These are phyloP conservation scores for Rhagonycha fulva DNA, from an alignment of 2,888 invertebrate genomes.

Conservation along the genomic window DNA sequence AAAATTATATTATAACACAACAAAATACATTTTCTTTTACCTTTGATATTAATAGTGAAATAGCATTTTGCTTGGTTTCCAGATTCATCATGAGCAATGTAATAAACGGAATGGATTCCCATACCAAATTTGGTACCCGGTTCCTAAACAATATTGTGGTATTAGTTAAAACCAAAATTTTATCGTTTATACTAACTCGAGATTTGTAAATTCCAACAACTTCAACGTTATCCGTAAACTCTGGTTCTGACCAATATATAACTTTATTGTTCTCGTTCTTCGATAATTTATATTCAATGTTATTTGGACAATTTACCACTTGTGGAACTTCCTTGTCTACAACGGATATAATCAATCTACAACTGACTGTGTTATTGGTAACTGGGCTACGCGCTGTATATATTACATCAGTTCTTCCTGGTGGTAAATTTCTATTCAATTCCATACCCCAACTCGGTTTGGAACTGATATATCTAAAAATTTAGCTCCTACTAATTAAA, in stretches of 20 bases:
- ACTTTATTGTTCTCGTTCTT: constrained; percentile 60
- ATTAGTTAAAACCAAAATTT: neutral
- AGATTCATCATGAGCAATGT: constrained; percentile 66
- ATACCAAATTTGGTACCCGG: constrained; percentile 64
- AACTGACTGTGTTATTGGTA: constrained; percentile 60
- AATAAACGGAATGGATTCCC: constrained; percentile 66
- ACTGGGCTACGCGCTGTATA: constrained; percentile 64
- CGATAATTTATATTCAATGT: constrained; percentile 62
- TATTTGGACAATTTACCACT: constrained; percentile 63
- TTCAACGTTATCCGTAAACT: constrained; percentile 63
- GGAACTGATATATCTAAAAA: constrained; percentile 61
- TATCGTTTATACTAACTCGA: constrained; percentile 53
- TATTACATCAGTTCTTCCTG: constrained; percentile 62
- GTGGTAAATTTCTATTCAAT: constrained; percentile 61
- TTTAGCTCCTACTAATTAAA: constrained; percentile 2
- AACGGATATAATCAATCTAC: constrained; percentile 64
- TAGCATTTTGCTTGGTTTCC: constrained; percentile 67
- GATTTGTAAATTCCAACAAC: constrained; percentile 64
- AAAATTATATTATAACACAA: constrained; percentile 1
- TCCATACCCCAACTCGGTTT: constrained; percentile 66
- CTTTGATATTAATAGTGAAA: constrained; percentile 65
- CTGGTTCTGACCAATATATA: constrained; percentile 69
- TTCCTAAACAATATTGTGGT: constrained; percentile 51
- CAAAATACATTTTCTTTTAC: constrained; percentile 47
- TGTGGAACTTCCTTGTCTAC: constrained; percentile 62